phyloP scores from a whole-genome alignment of 92 coral and sea anemone species.

The Paragorgia papillata region DNA sequence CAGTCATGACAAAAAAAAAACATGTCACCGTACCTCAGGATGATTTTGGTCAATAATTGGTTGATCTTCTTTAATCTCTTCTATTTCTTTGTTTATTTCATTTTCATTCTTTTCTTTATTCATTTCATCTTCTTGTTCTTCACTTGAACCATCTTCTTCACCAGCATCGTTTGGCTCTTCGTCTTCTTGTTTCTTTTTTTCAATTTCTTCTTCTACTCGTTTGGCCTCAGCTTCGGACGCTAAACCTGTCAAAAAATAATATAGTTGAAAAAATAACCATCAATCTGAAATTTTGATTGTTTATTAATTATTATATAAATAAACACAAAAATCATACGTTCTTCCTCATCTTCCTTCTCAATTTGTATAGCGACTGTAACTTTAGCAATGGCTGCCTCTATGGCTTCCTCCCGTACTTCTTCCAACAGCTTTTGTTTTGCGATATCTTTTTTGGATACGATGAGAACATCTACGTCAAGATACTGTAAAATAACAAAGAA shows the following conservation, averaged over 20 bases:
- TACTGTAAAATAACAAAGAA: conserved; percentile 51
- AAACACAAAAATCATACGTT: no score
- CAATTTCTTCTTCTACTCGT: conserved; percentile 14
- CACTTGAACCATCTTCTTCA: conserved; percentile 38
- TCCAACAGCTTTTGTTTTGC: conserved; percentile 90
- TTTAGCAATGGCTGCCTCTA: conserved; percentile 84
- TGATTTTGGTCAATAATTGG: conserved; percentile 78
- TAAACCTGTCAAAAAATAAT: conserved; percentile 14
- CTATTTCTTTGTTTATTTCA: conserved; percentile 29
- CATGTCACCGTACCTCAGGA: conserved; percentile 67
- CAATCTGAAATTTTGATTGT: no score
- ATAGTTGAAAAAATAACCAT: no score
- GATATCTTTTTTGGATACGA: conserved; percentile 75
- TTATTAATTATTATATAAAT: no score
- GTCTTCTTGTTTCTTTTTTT: conserved; percentile 53
- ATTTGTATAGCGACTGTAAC: conserved; percentile 72
- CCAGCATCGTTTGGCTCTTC: conserved; percentile 45
- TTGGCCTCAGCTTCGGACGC: conserved; percentile 43
- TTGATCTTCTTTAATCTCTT: conserved; percentile 48
- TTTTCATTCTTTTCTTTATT: conserved; percentile 16
- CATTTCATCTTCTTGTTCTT: conserved; percentile 30
- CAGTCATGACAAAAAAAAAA: no score
- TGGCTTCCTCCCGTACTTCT: conserved; percentile 78
- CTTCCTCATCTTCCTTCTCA: conserved; percentile 68
- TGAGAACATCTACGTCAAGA: conserved; percentile 72